phyloP scores from a whole-genome alignment of 2,113 vertebrate genomes.

The Pampusana beccarii region DNA sequence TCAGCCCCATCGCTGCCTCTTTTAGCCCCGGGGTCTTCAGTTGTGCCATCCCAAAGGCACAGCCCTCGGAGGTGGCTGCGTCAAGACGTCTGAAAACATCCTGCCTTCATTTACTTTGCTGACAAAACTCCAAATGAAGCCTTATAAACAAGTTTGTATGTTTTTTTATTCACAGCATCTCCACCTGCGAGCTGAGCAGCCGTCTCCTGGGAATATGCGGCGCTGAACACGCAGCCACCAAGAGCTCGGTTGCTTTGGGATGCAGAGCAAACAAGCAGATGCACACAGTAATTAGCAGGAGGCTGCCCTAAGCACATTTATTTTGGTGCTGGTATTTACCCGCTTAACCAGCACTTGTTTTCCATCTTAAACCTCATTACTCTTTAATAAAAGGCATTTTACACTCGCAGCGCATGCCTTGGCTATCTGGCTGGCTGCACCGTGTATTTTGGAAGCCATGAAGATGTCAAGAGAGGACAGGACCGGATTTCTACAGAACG shows the following conservation, averaged over 20 bases:
- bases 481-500: not conserved
- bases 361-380: not conserved
- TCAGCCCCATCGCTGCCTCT: not conserved
- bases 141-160: not conserved
- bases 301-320: not conserved
- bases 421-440: not conserved
- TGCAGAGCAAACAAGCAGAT: not conserved
- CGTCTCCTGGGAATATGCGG: accelerated
- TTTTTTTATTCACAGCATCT: not conserved
- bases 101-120: not conserved
- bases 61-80: not conserved
- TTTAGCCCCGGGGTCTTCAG: accelerated
- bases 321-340: not conserved
- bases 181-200: not conserved
- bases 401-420: accelerated
- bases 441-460: accelerated
- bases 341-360: accelerated
- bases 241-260: accelerated
- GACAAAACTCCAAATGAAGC: not conserved
- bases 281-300: not conserved
- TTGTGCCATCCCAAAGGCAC: not conserved
- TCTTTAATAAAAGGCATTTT: not conserved
- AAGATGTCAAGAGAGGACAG: not conserved
- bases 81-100: not conserved
- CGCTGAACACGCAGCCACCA: not conserved